Percentiles rank a stretch among this genome's conserved stretches.
Evolutionary conservation across 2,113 vertebrate genomes (phyloP).

Genomic region (Hydrochoerus hydrochaeris): DNA sequence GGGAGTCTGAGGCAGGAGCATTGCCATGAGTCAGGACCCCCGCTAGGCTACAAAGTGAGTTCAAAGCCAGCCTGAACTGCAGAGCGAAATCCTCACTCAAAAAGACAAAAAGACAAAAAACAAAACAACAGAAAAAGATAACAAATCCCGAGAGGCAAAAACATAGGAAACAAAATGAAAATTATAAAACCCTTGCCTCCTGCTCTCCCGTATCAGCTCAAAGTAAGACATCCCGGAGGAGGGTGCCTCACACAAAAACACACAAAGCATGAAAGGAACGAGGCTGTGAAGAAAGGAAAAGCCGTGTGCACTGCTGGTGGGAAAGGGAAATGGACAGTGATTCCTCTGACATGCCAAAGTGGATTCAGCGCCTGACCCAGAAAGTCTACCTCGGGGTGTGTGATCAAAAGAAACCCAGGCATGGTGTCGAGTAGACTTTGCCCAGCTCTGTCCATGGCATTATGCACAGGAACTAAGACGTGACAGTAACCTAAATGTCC

Average conservation of each 20-base stretch:
- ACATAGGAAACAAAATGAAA: no score
- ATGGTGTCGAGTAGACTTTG: neutral
- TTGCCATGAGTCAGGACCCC: neutral
- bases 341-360: neutral
- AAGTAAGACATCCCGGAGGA: neutral
- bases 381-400: neutral
- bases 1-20: no score
- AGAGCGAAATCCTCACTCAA: neutral
- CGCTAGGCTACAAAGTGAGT: neutral
- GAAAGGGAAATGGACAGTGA: no score
- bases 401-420: neutral
- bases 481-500: neutral
- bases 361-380: neutral
- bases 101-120: neutral
- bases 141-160: neutral
- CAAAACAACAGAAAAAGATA: neutral
- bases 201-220: neutral
- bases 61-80: neutral
- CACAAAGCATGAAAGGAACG: neutral
- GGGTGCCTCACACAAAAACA: neutral
- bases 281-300: neutral
- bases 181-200: neutral
- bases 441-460: no score
- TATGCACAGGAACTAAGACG: neutral
- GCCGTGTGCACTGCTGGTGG: no score